Percentiles rank a stretch among this genome's conserved stretches.
Evolutionary conservation across 1,140 invertebrate species (phyloP).

Genomic region (Leptinotarsa undecemlineata): DNA sequence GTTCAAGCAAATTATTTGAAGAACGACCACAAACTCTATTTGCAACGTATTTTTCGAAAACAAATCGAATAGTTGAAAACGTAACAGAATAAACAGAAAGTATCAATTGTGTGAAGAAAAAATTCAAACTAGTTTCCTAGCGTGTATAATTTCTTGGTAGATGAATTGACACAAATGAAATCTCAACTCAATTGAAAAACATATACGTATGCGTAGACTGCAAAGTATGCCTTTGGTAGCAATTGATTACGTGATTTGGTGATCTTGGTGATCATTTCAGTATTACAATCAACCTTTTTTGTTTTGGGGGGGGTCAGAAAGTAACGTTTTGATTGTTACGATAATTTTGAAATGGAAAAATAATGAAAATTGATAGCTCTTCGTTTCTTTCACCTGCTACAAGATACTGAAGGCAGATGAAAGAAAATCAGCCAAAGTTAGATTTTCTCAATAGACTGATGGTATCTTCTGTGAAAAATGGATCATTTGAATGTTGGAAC

Average conservation of each 20-base stretch:
- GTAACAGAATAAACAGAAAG: neutral
- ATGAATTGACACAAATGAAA: constrained; percentile 1
- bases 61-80: neutral
- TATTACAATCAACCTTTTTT: constrained; percentile 26
- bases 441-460: constrained; percentile 33
- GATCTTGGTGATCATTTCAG: constrained; percentile 5
- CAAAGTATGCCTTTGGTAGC: neutral
- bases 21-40: neutral
- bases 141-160: neutral
- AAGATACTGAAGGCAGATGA: neutral
- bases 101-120: neutral
- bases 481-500: constrained; percentile 9
- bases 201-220: neutral
- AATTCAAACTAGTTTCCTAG: neutral
- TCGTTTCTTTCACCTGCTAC: neutral
- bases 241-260: neutral
- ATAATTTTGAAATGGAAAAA: constrained; percentile 18
- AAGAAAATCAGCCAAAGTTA: constrained; percentile 23
- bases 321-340: constrained; percentile 16
- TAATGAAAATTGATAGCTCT: neutral
- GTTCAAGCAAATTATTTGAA: neutral
- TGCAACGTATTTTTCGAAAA: too few relatives aligned
- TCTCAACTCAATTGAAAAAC: neutral
- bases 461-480: constrained; percentile 27
- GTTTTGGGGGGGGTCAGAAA: constrained; percentile 37